phyloP scores from a whole-genome alignment of 1,140 invertebrate species.

The Bursaphelenchus mucronatus region DNA sequence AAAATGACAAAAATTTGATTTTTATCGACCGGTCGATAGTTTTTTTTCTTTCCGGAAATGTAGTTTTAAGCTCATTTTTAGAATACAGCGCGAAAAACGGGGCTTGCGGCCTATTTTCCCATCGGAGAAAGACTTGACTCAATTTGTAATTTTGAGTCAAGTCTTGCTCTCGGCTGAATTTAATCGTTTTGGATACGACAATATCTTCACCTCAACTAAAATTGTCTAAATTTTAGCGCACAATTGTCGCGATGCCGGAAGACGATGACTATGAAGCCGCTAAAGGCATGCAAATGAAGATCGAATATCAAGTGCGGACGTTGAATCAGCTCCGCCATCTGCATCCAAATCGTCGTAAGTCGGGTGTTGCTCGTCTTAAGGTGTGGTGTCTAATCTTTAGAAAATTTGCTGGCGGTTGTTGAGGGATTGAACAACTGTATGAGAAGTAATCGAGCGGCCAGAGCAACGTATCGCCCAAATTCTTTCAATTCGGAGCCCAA shows the following conservation, averaged over 20 bases:
- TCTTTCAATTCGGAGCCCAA: neutral
- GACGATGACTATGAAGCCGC: conserved; percentile 6
- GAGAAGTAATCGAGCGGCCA: neutral
- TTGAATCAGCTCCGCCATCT: neutral
- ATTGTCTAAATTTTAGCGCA: neutral
- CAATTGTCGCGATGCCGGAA: conserved; percentile 6
- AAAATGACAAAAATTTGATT: too few species aligned
- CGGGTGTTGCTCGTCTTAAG: neutral
- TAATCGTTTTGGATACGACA: too few species aligned
- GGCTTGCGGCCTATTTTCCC: too few species aligned
- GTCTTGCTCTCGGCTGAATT: too few species aligned
- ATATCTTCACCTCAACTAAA: too few species aligned
- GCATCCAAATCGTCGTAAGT: conserved; percentile 5
- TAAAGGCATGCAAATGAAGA: neutral
- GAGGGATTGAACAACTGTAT: neutral
- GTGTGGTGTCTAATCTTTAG: neutral
- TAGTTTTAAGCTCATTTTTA: too few species aligned
- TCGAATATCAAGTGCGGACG: conserved; percentile 7
- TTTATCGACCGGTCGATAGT: too few species aligned
- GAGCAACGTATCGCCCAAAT: neutral
- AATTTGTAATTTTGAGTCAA: too few species aligned
- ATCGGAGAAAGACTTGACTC: too few species aligned
- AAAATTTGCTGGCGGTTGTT: neutral
- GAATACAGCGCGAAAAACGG: too few species aligned
- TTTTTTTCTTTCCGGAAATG: too few species aligned